A percentile compares a stretch with the other conserved stretches of the same genome.
These are phyloP conservation scores for Champsocephalus gunnari DNA, from an alignment of 2,797 vertebrate genomes.

Conservation along the genomic window DNA sequence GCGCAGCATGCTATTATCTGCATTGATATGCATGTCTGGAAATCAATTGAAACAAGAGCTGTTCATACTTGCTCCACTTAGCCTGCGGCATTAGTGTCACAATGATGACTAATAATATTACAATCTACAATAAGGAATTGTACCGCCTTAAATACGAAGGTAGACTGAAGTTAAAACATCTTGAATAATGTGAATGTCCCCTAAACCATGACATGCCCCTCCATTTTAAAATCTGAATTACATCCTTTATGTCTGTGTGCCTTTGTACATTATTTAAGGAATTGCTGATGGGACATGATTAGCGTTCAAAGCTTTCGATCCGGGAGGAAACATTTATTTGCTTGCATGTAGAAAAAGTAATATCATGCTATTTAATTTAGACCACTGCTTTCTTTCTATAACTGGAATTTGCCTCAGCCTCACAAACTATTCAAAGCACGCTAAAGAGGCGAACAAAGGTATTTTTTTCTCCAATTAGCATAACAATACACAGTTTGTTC, in stretches of 20 bases:
- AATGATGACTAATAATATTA: background rate
- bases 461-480: background rate
- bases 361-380: background rate
- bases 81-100: background rate
- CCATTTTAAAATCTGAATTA: background rate
- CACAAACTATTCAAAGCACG: constrained; percentile 2
- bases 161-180: background rate
- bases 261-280: constrained; percentile 21
- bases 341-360: background rate
- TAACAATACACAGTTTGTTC: background rate
- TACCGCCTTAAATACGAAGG: background rate
- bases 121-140: background rate
- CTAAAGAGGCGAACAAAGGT: too few relatives aligned
- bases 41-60: background rate
- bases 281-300: constrained; percentile 6
- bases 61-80: background rate
- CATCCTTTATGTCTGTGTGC: background rate
- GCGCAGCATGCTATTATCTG: background rate
- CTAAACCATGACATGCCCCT: background rate
- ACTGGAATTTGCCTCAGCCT: background rate
- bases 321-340: background rate
- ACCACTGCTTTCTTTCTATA: background rate
- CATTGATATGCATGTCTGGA: background rate
- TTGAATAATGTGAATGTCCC: background rate
- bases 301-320: constrained; percentile 11